Evolutionary conservation across 2,888 invertebrate genomes (phyloP), one percentile per base, ranked within the genome.

Genomic region (Habrosyne pyritoides): DNA sequence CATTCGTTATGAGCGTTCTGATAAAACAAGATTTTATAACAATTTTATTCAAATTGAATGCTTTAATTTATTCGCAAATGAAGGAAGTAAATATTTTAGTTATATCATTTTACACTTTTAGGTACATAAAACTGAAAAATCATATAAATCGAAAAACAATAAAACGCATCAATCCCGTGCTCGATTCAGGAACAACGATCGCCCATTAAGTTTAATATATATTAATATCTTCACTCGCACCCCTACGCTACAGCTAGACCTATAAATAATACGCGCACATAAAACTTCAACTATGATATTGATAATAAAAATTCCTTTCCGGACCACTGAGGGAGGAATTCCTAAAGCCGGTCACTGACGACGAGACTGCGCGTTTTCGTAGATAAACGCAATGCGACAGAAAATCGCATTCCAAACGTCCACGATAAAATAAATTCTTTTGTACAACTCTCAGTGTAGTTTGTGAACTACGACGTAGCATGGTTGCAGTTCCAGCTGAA

Each of bases 271-370:
- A 77, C 57, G 66, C 67, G 53, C 67, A 63, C 71, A 77, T 79
- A 79, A 79, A 76, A 67, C 71, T 66, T 71, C 67, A 73, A 78
- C 75, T 75, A 75, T 79, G 75, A 83, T 86, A 85, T 86, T 84
- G 84, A 85, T 81, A 84, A 82, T 87, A 87, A 83, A 87, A 86
- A 86, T 84, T 85, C 84, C 80, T 76, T 71, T 53, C 58, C 56
- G 53, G 54, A 71, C 76, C 74, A 68, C 70, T 55, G 66, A 57
- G 61, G 64, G 60, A 70, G 70, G 18, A 28, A 50, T 50, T 50
- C 50, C 50, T 50, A 50, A 50, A 50, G 28, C 50, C 28, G 50
- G 18, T 10, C 28, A 50, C 50, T 21, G 30, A 50, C 50, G 26
- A 10, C 28, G n/a, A 48, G 48, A 24, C 48, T 26, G 26, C 14